Percentiles rank a stretch among this genome's conserved stretches.
These are phyloP conservation scores for Petrolisthes manimaculis DNA, from an alignment of 2,888 invertebrate species.

Conservation along the genomic window DNA sequence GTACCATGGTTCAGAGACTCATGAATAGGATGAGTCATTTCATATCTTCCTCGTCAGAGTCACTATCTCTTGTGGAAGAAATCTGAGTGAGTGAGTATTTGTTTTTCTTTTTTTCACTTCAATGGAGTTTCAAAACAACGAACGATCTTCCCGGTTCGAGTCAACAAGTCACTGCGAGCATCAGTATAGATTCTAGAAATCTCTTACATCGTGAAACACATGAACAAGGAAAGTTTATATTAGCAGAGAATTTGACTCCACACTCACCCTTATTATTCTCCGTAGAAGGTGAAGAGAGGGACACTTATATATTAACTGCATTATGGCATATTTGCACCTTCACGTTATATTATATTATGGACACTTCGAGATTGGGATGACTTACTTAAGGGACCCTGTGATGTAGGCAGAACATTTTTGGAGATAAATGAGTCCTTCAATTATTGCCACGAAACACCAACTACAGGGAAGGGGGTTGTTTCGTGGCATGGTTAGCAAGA, in stretches of 20 bases:
- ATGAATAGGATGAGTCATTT: not conserved
- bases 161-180: not conserved
- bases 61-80: constrained; percentile 3
- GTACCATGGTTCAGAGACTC: not conserved
- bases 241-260: not conserved
- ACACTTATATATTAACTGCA: constrained; percentile 10
- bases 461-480: too few species aligned
- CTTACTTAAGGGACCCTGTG: not conserved
- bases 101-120: not conserved
- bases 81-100: not conserved
- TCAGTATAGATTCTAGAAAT: not conserved
- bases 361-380: not conserved
- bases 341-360: not conserved
- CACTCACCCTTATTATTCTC: not conserved
- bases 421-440: too few species aligned
- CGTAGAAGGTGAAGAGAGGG: constrained; percentile 1
- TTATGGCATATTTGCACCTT: constrained; percentile 8
- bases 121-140: not conserved
- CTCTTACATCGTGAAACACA: not conserved
- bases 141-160: not conserved
- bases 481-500: too few species aligned
- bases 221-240: not conserved
- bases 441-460: too few species aligned
- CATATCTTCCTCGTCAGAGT: not conserved
- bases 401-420: too few species aligned